Evolutionary conservation across 2,888 invertebrate genomes (phyloP).

Genomic region (Palloptera scutellata): DNA sequence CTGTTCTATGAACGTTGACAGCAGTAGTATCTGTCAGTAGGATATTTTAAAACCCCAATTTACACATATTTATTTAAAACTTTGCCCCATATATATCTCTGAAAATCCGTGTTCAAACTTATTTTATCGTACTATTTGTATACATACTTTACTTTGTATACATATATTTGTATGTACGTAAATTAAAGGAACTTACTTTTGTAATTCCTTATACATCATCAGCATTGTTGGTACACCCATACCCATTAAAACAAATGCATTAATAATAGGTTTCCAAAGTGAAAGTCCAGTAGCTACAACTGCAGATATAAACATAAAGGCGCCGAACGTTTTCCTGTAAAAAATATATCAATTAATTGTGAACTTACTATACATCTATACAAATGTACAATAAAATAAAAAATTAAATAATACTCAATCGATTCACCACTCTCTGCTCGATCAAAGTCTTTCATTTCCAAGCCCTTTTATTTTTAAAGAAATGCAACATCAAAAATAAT

Average conservation of each 20-base stretch:
- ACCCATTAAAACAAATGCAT: slow-evolving; percentile 82
- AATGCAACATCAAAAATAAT: background rate
- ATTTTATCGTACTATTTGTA: background rate
- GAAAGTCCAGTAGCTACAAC: slow-evolving; percentile 74
- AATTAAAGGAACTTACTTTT: slow-evolving; percentile 67
- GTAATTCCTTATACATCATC: slow-evolving; percentile 73
- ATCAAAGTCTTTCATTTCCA: background rate
- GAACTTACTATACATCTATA: background rate
- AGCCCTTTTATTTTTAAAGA: background rate
- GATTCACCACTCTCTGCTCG: background rate
- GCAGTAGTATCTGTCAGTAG: no score
- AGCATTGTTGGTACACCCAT: slow-evolving; percentile 75
- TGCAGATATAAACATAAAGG: slow-evolving; percentile 69
- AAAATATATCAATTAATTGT: slow-evolving; percentile 1
- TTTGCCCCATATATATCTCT: no score
- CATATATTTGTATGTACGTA: no score
- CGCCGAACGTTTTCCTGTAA: slow-evolving; percentile 70
- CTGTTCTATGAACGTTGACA: no score
- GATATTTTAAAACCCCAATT: no score
- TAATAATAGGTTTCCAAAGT: slow-evolving; percentile 79
- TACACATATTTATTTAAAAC: no score
- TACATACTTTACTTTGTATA: no score
- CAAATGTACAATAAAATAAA: background rate
- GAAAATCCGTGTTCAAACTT: background rate
- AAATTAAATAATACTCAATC: background rate